phyloP scores from a whole-genome alignment of 2,113 vertebrate genomes.

The Hipposideros armiger region DNA sequence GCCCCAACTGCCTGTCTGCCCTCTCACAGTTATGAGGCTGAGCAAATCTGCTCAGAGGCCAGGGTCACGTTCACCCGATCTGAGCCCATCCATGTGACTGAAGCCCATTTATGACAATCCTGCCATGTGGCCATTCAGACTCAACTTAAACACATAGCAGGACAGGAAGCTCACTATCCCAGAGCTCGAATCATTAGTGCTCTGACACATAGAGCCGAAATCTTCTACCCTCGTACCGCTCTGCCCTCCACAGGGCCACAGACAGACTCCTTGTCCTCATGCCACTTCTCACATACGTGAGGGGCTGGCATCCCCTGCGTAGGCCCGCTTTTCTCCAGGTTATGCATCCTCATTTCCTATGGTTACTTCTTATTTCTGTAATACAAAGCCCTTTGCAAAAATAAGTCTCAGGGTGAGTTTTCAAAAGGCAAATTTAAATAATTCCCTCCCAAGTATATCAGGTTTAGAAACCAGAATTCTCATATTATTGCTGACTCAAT shows the following conservation, averaged over 20 bases:
- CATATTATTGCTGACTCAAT: neutral
- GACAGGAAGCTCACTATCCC: neutral
- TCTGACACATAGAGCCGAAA: neutral
- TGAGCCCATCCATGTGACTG: accelerated
- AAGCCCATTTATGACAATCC: neutral
- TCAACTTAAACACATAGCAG: neutral
- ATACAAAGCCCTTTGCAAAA: neutral
- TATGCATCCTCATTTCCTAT: neutral
- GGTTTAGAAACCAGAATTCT: neutral
- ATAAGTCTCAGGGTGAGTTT: neutral
- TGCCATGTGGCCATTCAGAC: neutral
- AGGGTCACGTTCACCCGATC: no score
- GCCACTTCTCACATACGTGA: accelerated
- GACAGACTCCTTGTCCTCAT: neutral
- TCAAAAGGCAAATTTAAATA: constrained; percentile 56
- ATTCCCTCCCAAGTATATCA: constrained; percentile 9
- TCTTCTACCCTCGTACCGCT: neutral
- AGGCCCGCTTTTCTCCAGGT: neutral
- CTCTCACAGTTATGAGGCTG: neutral
- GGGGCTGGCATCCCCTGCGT: neutral
- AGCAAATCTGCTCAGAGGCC: neutral
- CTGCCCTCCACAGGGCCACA: neutral
- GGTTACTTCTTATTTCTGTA: neutral
- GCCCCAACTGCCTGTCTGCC: neutral
- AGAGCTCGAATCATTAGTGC: neutral